Percentiles rank a stretch among this genome's conserved stretches.
These are phyloP conservation scores for Drosophila borborema DNA, from an alignment of 2,888 invertebrate species.

Conservation along the genomic window DNA sequence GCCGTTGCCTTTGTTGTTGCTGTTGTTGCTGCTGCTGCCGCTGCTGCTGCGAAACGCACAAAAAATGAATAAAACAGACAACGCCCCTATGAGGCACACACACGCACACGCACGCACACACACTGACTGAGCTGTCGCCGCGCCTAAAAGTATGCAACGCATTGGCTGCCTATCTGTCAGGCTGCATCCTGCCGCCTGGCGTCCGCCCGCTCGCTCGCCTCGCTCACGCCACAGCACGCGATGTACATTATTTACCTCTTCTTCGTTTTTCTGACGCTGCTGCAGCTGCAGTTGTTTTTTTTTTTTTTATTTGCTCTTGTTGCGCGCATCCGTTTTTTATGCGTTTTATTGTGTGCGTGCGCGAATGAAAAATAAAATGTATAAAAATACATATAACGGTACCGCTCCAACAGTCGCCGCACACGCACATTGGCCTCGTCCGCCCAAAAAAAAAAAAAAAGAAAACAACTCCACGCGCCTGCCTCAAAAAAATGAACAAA, in stretches of 20 bases:
- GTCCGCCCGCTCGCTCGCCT: neutral
- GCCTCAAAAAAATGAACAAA: constrained; percentile 77
- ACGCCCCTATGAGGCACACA: constrained; percentile 63
- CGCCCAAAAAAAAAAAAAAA: neutral
- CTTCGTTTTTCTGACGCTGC: constrained; percentile 67
- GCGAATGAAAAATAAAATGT: constrained; percentile 83
- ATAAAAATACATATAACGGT: constrained; percentile 79
- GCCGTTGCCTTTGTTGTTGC: constrained; percentile 40
- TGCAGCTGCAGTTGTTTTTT: neutral
- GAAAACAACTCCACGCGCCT: neutral
- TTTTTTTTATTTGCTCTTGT: neutral
- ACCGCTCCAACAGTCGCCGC: constrained; percentile 71
- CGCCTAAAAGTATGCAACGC: constrained; percentile 78
- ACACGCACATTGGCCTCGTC: constrained; percentile 56
- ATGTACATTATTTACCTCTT: constrained; percentile 79
- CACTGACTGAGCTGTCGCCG: constrained; percentile 57
- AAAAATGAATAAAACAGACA: constrained; percentile 79
- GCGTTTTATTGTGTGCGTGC: constrained; percentile 82
- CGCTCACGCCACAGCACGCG: constrained; percentile 10
- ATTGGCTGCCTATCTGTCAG: constrained; percentile 75
- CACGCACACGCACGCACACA: constrained; percentile 6
- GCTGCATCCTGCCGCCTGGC: constrained; percentile 24
- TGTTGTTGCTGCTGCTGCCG: constrained; percentile 39
- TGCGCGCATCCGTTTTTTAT: constrained; percentile 66
- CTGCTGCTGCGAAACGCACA: constrained; percentile 64